Conservation (phyloP, 2,797 vertebrate species). For the Lycodopsis pacificus region DNA sequence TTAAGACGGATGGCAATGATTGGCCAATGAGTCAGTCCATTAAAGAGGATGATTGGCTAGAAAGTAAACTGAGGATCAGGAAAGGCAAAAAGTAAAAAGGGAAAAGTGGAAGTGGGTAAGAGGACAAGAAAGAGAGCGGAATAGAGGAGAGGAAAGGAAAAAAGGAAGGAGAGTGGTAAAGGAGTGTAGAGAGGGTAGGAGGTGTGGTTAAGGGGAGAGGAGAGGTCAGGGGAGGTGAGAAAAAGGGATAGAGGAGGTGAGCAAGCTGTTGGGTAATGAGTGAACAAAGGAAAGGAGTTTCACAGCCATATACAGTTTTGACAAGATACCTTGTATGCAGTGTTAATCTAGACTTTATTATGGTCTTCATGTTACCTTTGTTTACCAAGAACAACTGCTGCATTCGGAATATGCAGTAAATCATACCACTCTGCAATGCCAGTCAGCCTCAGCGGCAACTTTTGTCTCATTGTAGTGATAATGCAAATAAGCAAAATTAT, state of each 20-base stretch:
- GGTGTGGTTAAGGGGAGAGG: background rate
- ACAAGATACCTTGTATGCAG: background rate
- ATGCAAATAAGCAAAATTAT: background rate
- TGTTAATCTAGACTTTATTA: background rate
- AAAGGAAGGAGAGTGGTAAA: background rate
- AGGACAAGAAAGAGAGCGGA: background rate
- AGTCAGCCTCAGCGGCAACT: slow-evolving; percentile 4
- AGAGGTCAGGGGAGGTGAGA: background rate
- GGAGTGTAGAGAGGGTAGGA: background rate
- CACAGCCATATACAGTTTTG: slow-evolving; percentile 65
- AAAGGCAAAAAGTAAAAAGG: slow-evolving; percentile 7
- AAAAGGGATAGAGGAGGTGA: slow-evolving; percentile 14
- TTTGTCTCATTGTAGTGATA: background rate
- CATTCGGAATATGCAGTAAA: slow-evolving; percentile 30
- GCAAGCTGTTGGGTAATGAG: slow-evolving; percentile 25
- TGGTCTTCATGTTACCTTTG: slow-evolving; percentile 1
- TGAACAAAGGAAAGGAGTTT: slow-evolving; percentile 38
- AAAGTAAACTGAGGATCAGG: slow-evolving; percentile 27
- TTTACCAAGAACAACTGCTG: slow-evolving; percentile 14
- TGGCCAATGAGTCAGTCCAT: slow-evolving; percentile 31
- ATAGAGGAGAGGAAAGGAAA: background rate
- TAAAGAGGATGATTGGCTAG: slow-evolving; percentile 76
- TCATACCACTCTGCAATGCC: background rate
- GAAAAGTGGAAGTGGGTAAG: slow-evolving; percentile 23
- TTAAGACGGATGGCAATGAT: slow-evolving; percentile 28